Base-by-base conservation (phyloP, 1,140 invertebrate species). In the Drosophila asahinai region DNA sequence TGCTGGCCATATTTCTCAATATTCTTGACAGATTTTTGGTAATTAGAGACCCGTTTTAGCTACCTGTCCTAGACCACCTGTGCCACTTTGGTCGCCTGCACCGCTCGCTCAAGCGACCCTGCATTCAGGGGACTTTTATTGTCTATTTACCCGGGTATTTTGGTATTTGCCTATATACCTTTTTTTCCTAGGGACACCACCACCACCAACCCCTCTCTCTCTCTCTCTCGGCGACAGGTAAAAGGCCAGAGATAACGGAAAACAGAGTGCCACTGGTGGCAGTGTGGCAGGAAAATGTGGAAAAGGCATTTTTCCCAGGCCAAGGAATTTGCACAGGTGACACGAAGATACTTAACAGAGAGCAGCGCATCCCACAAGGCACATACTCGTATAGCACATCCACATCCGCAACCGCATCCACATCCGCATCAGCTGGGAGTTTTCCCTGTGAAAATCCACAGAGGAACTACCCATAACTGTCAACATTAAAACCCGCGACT, bases 261-360 rank as follows among this genome's bases (percentile, higher is more conserved):
- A 68, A 71, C 49, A 51, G 63, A 54, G 42, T 61, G 33, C 33
- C 33, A 36, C 33, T 11, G 45, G 33, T 11, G 45, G 33, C 40
- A 43, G 14, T 33, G 55, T 33, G 55, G 36, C 63, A 40, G 27
- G 42, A 48, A 47, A 55, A 55, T 38, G 49, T 48, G 38, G 48
- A 51, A 49, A 72, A 51, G 54, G 33, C 11, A 42, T 54, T 74
- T 63, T 75, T 74, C 70, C 72, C 70, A 64, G 51, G 71, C 71
- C 51, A 64, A 73, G 67, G 73, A 70, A 86, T 86, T 86, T 86
- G 83, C 80, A 86, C 83, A 86, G 83, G 83, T 86, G 83, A 73
- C 68, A 74, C 71, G 71, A 74, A 73, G 45, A 74, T 40, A 72
- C 55, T 67, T 62, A 51, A 42, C 40, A 36, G 61, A 52, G 55